Evolutionary conservation across 2,888 invertebrate species (phyloP), one percentile per base, ranked within the genome.

Genomic region (Watsonalla cultraria): DNA sequence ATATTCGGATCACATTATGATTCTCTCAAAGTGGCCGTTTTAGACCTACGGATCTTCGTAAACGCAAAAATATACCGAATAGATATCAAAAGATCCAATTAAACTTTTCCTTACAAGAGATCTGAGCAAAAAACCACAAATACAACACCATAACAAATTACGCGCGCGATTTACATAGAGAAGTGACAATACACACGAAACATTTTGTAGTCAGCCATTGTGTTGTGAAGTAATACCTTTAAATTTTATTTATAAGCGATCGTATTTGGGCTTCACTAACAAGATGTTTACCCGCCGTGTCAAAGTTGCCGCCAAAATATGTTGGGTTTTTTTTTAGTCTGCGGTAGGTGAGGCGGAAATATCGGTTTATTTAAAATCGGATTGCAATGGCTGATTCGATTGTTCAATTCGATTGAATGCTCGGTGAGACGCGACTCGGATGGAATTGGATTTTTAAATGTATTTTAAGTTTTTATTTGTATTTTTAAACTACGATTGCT

Each of bases 201-300:
- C 86, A 87, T 86, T 88, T 88, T 87, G 87, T 88, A 86, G 79
- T 67, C 54, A 65, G 56, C 84, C 86, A 88, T 88, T 88, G 88
- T 89, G 77, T 85, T 76, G 77, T 69, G 66, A 72, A 76, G 82
- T 80, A 82, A 78, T 78, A 74, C 61, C 60, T 72, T 76, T 80
- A 81, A 84, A 84, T 83, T 85, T 83, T 86, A 87, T 87, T 87
- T 87, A 86, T 85, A 86, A 83, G 80, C 74, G 76, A 75, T 74
- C 84, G 79, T 86, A 86, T 86, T 86, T 86, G 85, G 88, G 75
- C 72, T 72, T 76, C 71, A 76, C 87, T 89, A 89, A 89, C 88
- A 88, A 88, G 88, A 86, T 85, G 84, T 86, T 83, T 76, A 74
- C 77, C 75, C 76, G 66, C 57, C 70, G 72, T 75, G 85, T 82